phyloP scores from a whole-genome alignment of 2,888 invertebrate species.

The Macaria notata region DNA sequence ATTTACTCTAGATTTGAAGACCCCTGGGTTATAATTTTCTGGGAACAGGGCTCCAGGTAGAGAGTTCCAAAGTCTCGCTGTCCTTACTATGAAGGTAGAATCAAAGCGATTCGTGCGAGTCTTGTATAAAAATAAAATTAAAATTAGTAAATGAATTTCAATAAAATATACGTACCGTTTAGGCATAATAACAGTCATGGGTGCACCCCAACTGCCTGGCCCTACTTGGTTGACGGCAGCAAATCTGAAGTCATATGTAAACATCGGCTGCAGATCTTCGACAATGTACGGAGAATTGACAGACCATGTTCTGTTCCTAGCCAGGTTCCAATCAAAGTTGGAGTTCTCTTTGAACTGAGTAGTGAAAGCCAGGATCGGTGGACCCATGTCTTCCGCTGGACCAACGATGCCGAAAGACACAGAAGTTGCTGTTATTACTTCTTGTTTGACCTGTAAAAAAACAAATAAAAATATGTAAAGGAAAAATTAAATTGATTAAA shows the following conservation, averaged over 20 bases:
- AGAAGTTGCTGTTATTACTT: conserved; percentile 91
- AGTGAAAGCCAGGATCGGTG: conserved; percentile 88
- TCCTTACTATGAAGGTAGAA: too few species aligned
- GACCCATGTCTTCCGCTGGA: conserved; percentile 88
- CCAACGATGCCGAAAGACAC: conserved; percentile 90
- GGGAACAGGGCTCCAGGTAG: too few species aligned
- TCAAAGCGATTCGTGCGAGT: too few species aligned
- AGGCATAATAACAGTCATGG: conserved; percentile 87
- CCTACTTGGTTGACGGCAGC: conserved; percentile 93
- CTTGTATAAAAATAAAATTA: too few species aligned
- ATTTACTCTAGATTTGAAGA: too few species aligned
- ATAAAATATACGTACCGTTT: too few species aligned
- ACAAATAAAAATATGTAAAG: conserved; percentile 36
- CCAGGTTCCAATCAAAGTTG: conserved; percentile 86
- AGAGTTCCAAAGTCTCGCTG: too few species aligned
- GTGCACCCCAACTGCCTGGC: conserved; percentile 87
- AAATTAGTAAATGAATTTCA: too few species aligned
- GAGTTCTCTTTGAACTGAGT: conserved; percentile 89
- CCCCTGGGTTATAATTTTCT: too few species aligned
- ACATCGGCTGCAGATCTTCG: conserved; percentile 89
- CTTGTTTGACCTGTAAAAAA: conserved; percentile 80
- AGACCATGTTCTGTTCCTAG: conserved; percentile 89
- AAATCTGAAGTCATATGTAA: conserved; percentile 91
- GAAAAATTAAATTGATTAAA: too few species aligned
- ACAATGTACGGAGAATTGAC: conserved; percentile 90